phyloP scores from a whole-genome alignment of 1,140 invertebrate species.

The Spodoptera frugiperda region DNA sequence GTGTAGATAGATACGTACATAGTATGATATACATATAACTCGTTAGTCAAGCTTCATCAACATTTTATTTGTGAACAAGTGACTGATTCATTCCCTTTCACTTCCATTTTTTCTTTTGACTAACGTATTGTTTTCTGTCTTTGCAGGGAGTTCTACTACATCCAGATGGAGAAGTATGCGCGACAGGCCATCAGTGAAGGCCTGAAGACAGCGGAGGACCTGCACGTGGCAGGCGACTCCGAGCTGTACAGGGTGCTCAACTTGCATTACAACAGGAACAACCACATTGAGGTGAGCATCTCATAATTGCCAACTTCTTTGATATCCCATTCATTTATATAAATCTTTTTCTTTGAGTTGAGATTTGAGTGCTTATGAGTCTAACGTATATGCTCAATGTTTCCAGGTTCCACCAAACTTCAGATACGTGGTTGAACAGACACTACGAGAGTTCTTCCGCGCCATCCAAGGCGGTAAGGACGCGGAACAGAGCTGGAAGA shows the following conservation, averaged over 20 bases:
- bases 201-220: slow-evolving; percentile 96
- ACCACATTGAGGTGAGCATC: slow-evolving; percentile 98
- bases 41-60: slow-evolving; percentile 38
- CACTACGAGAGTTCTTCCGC: slow-evolving; percentile 99
- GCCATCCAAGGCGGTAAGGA: slow-evolving; percentile 98
- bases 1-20: slow-evolving; percentile 60
- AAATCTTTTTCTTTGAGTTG: background rate
- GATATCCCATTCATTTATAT: background rate
- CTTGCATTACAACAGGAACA: slow-evolving; percentile 99
- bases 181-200: slow-evolving; percentile 98
- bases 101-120: slow-evolving; percentile 2
- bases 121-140: slow-evolving; percentile 54
- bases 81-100: slow-evolving; percentile 2
- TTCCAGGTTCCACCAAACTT: slow-evolving; percentile 98
- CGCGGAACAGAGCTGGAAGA: slow-evolving; percentile 99
- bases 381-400: slow-evolving; percentile 18
- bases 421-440: slow-evolving; percentile 98
- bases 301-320: background rate
- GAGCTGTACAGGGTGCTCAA: slow-evolving; percentile 99
- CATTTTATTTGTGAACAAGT: slow-evolving; percentile 28
- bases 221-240: slow-evolving; percentile 97
- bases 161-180: slow-evolving; percentile 99
- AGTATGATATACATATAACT: slow-evolving; percentile 33
- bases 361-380: background rate
- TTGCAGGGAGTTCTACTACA: slow-evolving; percentile 99